Evolutionary conservation across 2,113 vertebrate species (phyloP).

Genomic region (Globicephala melas): DNA sequence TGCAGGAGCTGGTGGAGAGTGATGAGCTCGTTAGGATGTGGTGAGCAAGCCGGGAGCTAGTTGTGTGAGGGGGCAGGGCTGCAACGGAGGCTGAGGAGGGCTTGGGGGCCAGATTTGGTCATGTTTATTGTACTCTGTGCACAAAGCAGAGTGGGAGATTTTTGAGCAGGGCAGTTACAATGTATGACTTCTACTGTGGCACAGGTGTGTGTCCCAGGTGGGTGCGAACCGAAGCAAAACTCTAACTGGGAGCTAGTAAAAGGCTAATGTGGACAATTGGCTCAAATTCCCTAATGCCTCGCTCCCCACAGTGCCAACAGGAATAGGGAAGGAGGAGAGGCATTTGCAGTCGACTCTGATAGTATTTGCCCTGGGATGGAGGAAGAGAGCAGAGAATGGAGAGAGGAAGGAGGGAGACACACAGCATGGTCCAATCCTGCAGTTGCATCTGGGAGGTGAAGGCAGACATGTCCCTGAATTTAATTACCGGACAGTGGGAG

Average conservation of each 20-base stretch:
- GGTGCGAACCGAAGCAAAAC: not conserved
- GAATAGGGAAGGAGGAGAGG: not conserved
- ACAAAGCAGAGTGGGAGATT: not conserved
- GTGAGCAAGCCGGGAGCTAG: not conserved
- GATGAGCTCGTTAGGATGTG: not conserved
- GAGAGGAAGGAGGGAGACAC: not conserved
- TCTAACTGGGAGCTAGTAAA: not conserved
- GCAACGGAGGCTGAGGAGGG: not conserved
- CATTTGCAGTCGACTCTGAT: not conserved
- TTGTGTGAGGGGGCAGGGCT: not conserved
- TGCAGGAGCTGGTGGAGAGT: accelerated
- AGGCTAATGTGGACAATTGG: not conserved
- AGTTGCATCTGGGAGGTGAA: not conserved
- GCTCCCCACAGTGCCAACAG: not conserved
- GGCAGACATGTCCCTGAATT: not conserved
- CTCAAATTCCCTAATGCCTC: not conserved
- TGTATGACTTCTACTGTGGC: not conserved
- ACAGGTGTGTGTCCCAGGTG: not conserved
- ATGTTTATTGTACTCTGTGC: not conserved
- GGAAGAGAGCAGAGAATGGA: not conserved
- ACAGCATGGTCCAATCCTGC: not conserved
- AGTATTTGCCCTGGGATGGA: not conserved
- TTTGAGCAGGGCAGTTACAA: not conserved
- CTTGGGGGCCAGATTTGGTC: not conserved
- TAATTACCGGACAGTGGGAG: not conserved